phyloP scores from a whole-genome alignment of 2,888 invertebrate genomes.

The Nematopogon swammerdamellus region DNA sequence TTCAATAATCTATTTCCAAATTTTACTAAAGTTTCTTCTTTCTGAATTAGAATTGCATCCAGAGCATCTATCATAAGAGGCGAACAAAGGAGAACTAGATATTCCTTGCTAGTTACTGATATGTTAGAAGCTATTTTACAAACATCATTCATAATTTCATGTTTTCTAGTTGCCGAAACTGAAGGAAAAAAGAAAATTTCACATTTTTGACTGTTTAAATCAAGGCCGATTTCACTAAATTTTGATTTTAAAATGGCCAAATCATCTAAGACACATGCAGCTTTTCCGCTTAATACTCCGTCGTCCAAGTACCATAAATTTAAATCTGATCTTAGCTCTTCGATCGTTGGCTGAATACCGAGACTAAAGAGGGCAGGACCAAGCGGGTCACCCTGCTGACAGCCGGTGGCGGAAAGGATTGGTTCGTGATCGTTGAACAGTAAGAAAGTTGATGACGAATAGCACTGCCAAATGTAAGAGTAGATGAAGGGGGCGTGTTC shows the following conservation, averaged over 20 bases:
- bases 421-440: neutral
- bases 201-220: neutral
- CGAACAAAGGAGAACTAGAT: neutral
- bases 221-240: neutral
- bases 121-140: neutral
- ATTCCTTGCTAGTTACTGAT: neutral
- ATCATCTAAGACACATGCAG: constrained; percentile 17
- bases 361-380: constrained; percentile 1
- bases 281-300: neutral
- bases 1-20: neutral
- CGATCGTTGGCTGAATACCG: neutral
- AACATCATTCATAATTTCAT: neutral
- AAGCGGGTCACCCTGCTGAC: constrained; percentile 1
- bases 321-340: neutral
- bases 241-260: neutral
- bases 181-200: neutral
- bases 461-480: neutral
- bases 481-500: neutral
- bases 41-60: neutral
- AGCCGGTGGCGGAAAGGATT: neutral
- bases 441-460: neutral
- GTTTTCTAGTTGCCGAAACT: neutral
- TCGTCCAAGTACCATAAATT: constrained; percentile 2
- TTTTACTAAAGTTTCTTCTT: neutral
- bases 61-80: neutral